A percentile compares a stretch with the other conserved stretches of the same genome.
These are phyloP conservation scores for Muscicapa adusta DNA, from an alignment of 2,113 vertebrate genomes.

Conservation along the genomic window DNA sequence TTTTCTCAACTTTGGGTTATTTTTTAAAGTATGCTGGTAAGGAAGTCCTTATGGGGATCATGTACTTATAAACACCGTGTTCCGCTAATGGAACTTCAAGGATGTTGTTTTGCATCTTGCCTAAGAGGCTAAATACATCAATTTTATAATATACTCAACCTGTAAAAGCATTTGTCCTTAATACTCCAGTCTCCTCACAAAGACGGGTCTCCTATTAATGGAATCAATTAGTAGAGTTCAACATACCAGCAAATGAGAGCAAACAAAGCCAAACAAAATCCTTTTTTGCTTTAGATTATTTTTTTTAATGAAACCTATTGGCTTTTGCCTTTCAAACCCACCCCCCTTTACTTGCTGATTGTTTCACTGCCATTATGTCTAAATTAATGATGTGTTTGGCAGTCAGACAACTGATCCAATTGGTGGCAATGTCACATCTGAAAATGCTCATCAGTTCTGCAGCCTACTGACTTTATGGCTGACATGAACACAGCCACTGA, in stretches of 20 bases:
- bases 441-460: conserved; percentile 27
- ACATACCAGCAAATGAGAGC: conserved; percentile 2
- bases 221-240: conserved; percentile 55
- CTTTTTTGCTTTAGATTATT: not conserved
- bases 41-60: not conserved
- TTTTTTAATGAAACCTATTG: conserved; percentile 6
- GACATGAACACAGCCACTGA: not conserved
- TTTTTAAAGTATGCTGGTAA: not conserved
- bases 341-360: not conserved
- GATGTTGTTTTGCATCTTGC: conserved; percentile 50
- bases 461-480: not conserved
- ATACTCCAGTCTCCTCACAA: conserved; percentile 22
- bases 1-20: not conserved
- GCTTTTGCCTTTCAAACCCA: not conserved
- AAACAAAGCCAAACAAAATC: conserved; percentile 12
- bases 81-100: conserved; percentile 63
- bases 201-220: not conserved
- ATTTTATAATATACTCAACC: conserved; percentile 33
- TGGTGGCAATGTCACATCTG: conserved; percentile 29
- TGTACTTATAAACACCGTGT: not conserved
- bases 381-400: conserved; percentile 49
- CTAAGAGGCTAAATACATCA: conserved; percentile 50
- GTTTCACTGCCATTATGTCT: conserved; percentile 34
- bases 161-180: conserved; percentile 57
- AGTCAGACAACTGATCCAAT: conserved; percentile 29